Percentiles rank a stretch among this genome's conserved stretches.
These are phyloP conservation scores for Nothocercus nigrocapillus DNA, from an alignment of 2,113 vertebrate genomes.

Conservation along the genomic window DNA sequence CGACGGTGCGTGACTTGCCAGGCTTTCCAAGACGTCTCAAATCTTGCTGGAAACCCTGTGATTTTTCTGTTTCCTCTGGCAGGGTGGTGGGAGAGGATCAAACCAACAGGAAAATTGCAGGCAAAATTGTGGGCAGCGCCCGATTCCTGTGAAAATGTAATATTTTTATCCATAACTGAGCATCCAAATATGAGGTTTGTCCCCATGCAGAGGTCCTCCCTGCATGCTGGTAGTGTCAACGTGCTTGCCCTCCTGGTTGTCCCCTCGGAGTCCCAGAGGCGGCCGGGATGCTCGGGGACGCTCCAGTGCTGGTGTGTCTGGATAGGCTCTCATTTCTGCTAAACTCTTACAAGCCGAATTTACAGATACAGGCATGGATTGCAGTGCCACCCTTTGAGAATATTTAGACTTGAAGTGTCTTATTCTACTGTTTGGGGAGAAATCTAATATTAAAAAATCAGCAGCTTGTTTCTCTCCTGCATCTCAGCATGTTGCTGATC, in stretches of 20 bases:
- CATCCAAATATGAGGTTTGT: background rate
- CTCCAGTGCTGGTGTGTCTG: too few relatives aligned
- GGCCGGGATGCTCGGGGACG: background rate
- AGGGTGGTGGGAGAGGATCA: background rate
- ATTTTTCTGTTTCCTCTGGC: background rate
- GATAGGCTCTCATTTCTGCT: accelerated
- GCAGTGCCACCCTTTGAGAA: background rate
- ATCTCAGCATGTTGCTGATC: accelerated
- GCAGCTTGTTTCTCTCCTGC: background rate
- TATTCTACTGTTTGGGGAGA: background rate
- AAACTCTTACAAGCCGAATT: accelerated
- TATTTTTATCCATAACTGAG: background rate
- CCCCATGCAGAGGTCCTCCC: background rate
- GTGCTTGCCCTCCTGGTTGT: background rate
- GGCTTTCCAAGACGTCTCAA: background rate
- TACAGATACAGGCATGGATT: accelerated
- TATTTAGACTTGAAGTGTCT: background rate
- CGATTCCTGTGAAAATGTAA: accelerated
- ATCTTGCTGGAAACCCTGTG: background rate
- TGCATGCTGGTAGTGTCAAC: accelerated
- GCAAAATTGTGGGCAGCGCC: accelerated
- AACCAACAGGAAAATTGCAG: background rate
- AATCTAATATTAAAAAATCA: background rate
- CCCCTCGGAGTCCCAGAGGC: background rate
- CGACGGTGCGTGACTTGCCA: accelerated